Percentiles rank a stretch among this genome's conserved stretches.
Conservation (phyloP, 2,113 vertebrate genomes). For the Vicugna pacos region DNA sequence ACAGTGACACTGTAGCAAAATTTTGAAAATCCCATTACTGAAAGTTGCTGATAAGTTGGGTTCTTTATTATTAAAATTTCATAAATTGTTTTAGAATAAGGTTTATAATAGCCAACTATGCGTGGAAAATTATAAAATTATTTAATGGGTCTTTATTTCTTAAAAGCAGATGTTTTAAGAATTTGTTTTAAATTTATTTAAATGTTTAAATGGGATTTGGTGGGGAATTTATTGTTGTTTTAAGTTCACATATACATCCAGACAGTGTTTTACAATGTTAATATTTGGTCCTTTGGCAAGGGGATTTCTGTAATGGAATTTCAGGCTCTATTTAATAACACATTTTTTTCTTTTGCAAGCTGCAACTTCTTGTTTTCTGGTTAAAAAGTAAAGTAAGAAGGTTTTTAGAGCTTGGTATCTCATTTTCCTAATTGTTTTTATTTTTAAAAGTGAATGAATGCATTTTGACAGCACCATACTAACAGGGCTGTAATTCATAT, state of each 20-base stretch:
- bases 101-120: neutral
- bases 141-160: conserved; percentile 25
- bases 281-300: conserved; percentile 14
- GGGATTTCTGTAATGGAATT: conserved; percentile 37
- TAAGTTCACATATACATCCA: neutral
- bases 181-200: conserved; percentile 52
- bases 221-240: neutral
- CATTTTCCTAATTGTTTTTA: neutral
- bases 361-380: conserved; percentile 49
- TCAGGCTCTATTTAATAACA: conserved; percentile 1
- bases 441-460: conserved; percentile 37
- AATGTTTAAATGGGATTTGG: conserved; percentile 12
- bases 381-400: conserved; percentile 37
- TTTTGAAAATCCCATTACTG: conserved; percentile 32
- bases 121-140: neutral
- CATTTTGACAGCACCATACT: neutral
- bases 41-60: conserved; percentile 2
- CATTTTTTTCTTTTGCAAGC: neutral
- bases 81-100: conserved; percentile 1
- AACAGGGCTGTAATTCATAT: neutral
- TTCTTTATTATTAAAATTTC: conserved; percentile 36
- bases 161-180: conserved; percentile 32
- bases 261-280: neutral
- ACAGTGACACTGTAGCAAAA: neutral
- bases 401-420: neutral